A percentile compares a stretch with the other conserved stretches of the same genome.
Evolutionary conservation across 2,113 vertebrate genomes (phyloP).

Genomic region (Tor tambroides): DNA sequence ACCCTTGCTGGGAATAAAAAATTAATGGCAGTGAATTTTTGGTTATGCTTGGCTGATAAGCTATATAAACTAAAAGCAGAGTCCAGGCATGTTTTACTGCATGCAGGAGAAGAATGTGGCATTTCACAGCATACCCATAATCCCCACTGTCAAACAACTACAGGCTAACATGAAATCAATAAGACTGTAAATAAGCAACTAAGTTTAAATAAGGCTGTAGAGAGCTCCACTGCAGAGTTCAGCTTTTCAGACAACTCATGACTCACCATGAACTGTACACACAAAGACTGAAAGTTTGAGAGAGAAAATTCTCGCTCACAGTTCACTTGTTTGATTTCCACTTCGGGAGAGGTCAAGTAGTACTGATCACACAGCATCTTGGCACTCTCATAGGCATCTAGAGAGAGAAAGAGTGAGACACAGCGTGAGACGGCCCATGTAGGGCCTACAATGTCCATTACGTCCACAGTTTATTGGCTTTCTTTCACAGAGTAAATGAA

Average conservation of each 20-base stretch:
- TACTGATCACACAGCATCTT: constrained; percentile 98
- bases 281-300: constrained; percentile 30
- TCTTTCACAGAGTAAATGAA: background rate
- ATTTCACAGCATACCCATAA: background rate
- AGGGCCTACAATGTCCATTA: background rate
- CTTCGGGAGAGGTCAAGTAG: constrained; percentile 91
- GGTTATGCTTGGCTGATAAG: background rate
- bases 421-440: background rate
- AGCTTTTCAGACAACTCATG: background rate
- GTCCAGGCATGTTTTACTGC: background rate
- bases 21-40: background rate
- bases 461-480: background rate
- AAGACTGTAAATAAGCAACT: too few relatives aligned
- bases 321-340: constrained; percentile 89
- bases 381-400: constrained; percentile 92
- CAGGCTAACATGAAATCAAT: background rate
- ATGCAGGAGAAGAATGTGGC: background rate
- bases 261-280: constrained; percentile 35
- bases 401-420: constrained; percentile 52
- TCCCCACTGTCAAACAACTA: background rate
- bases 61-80: background rate
- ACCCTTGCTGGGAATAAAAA: background rate
- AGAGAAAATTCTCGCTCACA: constrained; percentile 77
- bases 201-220: background rate
- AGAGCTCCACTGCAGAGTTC: background rate